Evolutionary conservation across 2,888 invertebrate genomes (phyloP).

Genomic region (Atrina japonica): DNA sequence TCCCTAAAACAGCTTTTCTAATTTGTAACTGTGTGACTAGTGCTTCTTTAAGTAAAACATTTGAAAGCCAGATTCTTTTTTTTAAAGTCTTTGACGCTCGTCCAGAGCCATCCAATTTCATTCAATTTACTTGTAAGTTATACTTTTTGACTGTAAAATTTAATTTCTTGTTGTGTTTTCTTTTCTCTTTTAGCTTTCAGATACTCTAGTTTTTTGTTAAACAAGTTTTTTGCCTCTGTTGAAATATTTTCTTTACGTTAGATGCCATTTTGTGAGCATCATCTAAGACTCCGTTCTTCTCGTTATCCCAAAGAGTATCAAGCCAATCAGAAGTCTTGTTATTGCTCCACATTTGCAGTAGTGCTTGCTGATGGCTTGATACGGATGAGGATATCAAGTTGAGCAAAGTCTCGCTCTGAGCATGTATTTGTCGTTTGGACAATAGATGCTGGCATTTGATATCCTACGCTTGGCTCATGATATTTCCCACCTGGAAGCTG

Average conservation of each 20-base stretch:
- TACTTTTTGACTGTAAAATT: no score
- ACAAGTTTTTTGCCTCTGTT: background rate
- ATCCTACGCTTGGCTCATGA: constrained; percentile 5
- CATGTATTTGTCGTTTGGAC: background rate
- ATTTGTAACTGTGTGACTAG: no score
- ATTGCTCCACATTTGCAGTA: background rate
- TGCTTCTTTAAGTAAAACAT: no score
- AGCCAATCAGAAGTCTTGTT: constrained; percentile 1
- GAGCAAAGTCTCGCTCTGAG: background rate
- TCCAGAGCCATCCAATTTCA: no score
- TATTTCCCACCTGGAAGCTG: constrained; percentile 40
- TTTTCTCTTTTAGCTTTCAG: background rate
- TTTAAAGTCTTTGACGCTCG: no score
- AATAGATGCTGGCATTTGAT: background rate
- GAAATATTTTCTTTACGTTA: background rate
- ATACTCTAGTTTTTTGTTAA: background rate
- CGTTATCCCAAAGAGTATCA: background rate
- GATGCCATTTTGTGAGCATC: background rate
- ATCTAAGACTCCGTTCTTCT: background rate
- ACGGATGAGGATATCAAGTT: background rate
- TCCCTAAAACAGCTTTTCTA: no score
- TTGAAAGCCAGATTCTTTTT: no score
- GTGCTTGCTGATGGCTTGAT: constrained; percentile 2
- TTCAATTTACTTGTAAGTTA: no score
- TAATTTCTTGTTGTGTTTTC: background rate